Evolutionary conservation across 2,797 vertebrate genomes (phyloP), one percentile per base, ranked within the genome.

Genomic region (Tragelaphus oryx): DNA sequence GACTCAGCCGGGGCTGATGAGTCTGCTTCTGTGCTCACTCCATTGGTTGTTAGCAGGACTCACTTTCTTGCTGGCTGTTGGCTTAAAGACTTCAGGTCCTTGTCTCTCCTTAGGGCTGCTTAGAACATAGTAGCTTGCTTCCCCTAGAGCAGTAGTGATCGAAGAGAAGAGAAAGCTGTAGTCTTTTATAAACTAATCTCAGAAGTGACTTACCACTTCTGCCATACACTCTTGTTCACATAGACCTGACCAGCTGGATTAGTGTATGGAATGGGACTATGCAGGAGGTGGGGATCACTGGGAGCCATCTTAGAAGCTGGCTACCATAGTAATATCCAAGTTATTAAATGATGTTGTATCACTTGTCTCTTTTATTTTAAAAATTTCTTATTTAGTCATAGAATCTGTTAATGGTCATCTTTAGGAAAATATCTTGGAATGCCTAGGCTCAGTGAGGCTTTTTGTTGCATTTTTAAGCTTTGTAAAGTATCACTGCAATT

Each of bases 391-490:
- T 91, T 85, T 93, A 76, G 37, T 93, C 78, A 62, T 76, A 83
- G 18, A 80, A 87, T 60, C 57, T 81, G 13, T 92, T 94, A 89
- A 44, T 94, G 30, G 4, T 89, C 81, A 75, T 94, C 16, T 62
- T 95, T 78, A 41, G 85, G 41, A 87, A 93, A 94, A 76, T 93
- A 59, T n/a, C 52, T 28, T 37, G 54, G 62, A 57, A 26, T 79
- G 0, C 74, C 54, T 59, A 74, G 68, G 80, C 50, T 95, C 68
- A 79, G 0, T 86, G 16, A 96, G 44, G n/a, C 24, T 94, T 94
- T 89, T 30, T 50, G 26, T 83, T 97, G 17, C 28, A 33, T 85
- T 87, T 71, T 88, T 94, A 88, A 94, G 79, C 48, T 95, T 87
- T 92, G 13, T 76, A 78, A 93, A 82, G 24, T 95, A 17, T 89